phyloP scores from a whole-genome alignment of 2,797 vertebrate genomes.

The Gallinago stenura region DNA sequence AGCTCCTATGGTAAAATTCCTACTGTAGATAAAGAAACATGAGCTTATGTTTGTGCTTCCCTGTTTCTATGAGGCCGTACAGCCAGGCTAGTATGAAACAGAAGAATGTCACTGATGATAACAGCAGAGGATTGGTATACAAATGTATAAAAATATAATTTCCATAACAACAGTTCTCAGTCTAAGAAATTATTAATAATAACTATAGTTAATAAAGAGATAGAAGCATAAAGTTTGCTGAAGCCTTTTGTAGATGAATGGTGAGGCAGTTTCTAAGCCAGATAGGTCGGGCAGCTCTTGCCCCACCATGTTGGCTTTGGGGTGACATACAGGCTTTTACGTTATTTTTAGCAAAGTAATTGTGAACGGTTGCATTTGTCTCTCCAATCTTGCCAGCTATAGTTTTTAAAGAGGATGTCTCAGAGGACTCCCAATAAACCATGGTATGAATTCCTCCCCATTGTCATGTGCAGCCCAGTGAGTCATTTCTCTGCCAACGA shows the following conservation, averaged over 20 bases:
- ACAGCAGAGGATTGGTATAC: not conserved
- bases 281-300: not conserved
- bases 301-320: accelerated
- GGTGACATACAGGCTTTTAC: not conserved
- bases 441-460: not conserved
- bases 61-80: not conserved
- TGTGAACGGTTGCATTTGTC: not conserved
- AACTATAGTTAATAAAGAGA: not conserved
- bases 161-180: not conserved
- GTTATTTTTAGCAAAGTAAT: not conserved
- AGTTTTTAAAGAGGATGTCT: not conserved
- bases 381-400: not conserved
- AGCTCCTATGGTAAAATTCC: not conserved
- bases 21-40: not conserved
- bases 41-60: not conserved
- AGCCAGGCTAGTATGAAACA: not conserved
- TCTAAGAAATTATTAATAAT: not conserved
- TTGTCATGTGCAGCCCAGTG: not conserved
- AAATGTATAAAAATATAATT: not conserved
- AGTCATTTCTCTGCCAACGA: not conserved
- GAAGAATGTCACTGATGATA: not conserved
- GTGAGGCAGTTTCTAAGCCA: not conserved
- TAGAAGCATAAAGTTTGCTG: not conserved
- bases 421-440: not conserved
- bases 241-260: not conserved